Conservation (phyloP, 2,888 invertebrate genomes). For the Pecten maximus region DNA sequence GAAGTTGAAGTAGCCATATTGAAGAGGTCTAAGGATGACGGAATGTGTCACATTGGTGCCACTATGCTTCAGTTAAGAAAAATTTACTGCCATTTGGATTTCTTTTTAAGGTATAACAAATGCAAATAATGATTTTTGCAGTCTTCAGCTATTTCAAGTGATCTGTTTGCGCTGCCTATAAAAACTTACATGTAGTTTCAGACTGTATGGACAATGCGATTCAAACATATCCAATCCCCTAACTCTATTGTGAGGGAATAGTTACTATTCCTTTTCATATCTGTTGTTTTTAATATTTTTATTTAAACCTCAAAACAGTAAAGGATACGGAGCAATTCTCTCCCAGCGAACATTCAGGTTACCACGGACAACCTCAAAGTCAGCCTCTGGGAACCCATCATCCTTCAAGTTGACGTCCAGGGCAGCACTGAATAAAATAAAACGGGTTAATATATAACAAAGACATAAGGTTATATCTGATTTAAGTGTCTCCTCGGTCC, state of each 20-base stretch:
- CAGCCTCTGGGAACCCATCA: slow-evolving; percentile 94
- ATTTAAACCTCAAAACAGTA: background rate
- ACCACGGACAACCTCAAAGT: slow-evolving; percentile 95
- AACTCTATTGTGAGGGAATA: no score
- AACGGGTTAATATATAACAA: background rate
- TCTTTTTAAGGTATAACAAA: no score
- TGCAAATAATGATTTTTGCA: no score
- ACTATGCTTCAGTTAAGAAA: slow-evolving; percentile 66
- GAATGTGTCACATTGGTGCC: slow-evolving; percentile 96
- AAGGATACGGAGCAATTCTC: slow-evolving; percentile 90
- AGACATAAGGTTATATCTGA: no score
- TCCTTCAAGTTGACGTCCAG: slow-evolving; percentile 94
- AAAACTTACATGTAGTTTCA: no score
- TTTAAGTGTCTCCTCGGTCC: no score
- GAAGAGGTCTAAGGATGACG: slow-evolving; percentile 93
- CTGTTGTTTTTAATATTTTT: no score
- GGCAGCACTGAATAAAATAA: slow-evolving; percentile 86
- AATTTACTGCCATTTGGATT: background rate
- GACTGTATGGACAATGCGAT: no score
- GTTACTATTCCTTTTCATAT: no score
- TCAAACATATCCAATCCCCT: no score
- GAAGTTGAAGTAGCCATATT: slow-evolving; percentile 97
- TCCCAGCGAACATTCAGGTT: slow-evolving; percentile 90
- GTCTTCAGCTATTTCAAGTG: no score
- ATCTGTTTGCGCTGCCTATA: no score